Evolutionary conservation across 35 echinoderm and acorn worm genomes (phyloP).

Genomic region (Ophioderma brevispina): DNA sequence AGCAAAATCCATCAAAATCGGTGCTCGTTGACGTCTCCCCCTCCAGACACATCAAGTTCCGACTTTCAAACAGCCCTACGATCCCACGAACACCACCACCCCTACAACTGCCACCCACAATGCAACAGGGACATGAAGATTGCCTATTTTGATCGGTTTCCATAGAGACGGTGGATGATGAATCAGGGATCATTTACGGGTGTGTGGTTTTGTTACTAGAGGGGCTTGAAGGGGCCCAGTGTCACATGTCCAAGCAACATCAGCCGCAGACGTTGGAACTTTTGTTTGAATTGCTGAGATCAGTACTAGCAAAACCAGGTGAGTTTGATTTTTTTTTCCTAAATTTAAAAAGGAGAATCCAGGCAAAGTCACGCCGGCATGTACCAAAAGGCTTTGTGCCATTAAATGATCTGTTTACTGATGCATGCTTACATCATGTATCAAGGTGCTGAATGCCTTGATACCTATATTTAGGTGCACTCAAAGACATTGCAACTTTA

Average conservation of each 20-base stretch:
- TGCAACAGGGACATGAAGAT: conserved; percentile 4
- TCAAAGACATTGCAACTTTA: no score
- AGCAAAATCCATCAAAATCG: conserved; percentile 87
- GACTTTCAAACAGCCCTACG: neutral
- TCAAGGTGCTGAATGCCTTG: no score
- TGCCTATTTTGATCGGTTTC: conserved; percentile 72
- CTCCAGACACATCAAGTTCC: neutral
- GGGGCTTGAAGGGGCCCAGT: conserved; percentile 85
- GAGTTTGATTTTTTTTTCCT: neutral
- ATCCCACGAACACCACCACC: neutral
- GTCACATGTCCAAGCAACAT: conserved; percentile 73
- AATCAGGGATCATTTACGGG: conserved; percentile 82
- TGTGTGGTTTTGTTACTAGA: conserved; percentile 96
- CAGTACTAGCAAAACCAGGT: conserved; percentile 82
- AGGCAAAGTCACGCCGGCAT: no score
- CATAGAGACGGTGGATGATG: conserved; percentile 91
- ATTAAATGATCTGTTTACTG: no score
- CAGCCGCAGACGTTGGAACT: conserved; percentile 94
- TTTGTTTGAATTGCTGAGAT: conserved; percentile 83
- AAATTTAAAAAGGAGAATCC: no score
- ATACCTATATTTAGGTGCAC: no score
- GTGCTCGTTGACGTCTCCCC: conserved; percentile 17
- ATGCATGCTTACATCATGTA: no score
- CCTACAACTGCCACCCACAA: neutral
- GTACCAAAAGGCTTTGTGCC: no score